These are phyloP conservation scores for Microtus montanus DNA, from an alignment of 2,113 vertebrate genomes.

Conservation along the genomic window DNA sequence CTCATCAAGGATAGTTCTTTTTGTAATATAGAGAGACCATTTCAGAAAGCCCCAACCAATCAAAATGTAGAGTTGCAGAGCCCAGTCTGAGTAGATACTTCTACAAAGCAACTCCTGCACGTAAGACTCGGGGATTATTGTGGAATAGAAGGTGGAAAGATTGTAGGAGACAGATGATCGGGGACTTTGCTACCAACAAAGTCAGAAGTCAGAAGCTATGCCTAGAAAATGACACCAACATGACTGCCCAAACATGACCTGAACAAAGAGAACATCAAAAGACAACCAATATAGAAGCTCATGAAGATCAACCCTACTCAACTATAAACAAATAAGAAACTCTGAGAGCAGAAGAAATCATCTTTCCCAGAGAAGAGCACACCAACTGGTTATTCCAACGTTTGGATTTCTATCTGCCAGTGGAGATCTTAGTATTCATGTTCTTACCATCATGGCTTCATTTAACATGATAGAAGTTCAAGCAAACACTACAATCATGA, in stretches of 20 bases:
- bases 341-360: background rate
- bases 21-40: too few relatives aligned
- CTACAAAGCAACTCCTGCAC: background rate
- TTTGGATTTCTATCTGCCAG: background rate
- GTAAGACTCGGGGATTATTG: background rate
- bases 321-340: background rate
- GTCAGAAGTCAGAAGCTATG: background rate
- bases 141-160: background rate
- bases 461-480: background rate
- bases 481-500: background rate
- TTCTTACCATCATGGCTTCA: background rate
- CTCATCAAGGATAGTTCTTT: too few relatives aligned
- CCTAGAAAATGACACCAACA: background rate
- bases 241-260: background rate
- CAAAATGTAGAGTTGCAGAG: too few relatives aligned
- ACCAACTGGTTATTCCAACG: background rate
- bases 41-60: too few relatives aligned
- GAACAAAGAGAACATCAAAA: background rate
- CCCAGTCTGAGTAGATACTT: background rate
- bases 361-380: background rate
- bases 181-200: background rate
- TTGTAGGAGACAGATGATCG: background rate
- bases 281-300: background rate
- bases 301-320: background rate
- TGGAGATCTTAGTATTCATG: background rate